Evolutionary conservation across 2,888 invertebrate genomes (phyloP).

Genomic region (Habrosyne pyritoides): DNA sequence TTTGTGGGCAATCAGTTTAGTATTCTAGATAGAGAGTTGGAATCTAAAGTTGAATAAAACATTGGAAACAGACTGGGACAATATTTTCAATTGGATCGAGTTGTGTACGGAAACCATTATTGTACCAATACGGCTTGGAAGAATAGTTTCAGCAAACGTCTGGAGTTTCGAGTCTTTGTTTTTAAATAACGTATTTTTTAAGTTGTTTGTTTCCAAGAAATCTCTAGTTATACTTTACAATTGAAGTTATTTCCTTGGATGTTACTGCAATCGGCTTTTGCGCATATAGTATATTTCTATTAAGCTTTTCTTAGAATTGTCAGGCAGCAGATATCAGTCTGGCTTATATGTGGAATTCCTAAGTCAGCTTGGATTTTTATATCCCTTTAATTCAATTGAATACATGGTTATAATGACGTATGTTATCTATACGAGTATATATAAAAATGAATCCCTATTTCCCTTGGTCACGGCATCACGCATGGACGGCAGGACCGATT

Average conservation of each 20-base stretch:
- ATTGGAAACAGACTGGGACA: conserved; percentile 38
- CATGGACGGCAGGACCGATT: too few relatives aligned
- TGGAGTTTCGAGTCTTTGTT: background rate
- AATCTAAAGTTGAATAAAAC: conserved; percentile 51
- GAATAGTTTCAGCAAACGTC: conserved; percentile 10
- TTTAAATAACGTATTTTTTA: background rate
- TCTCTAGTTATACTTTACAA: background rate
- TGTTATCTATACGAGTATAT: too few relatives aligned
- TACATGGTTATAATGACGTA: too few relatives aligned
- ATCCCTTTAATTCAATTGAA: too few relatives aligned
- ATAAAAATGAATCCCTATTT: too few relatives aligned
- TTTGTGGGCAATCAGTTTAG: conserved; percentile 31
- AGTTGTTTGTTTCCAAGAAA: background rate
- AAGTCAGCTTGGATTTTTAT: too few relatives aligned
- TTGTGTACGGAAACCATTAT: conserved; percentile 34
- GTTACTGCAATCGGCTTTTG: background rate
- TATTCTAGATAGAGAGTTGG: conserved; percentile 34
- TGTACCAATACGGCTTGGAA: conserved; percentile 26
- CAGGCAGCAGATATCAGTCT: too few relatives aligned
- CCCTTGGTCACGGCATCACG: too few relatives aligned
- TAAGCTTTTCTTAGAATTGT: background rate
- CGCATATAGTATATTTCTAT: background rate
- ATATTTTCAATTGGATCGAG: conserved; percentile 48
- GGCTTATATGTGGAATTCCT: too few relatives aligned
- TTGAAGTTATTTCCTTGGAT: background rate